Evolutionary conservation across 2,113 vertebrate genomes (phyloP).

Genomic region (Neodontobutis hainanensis): DNA sequence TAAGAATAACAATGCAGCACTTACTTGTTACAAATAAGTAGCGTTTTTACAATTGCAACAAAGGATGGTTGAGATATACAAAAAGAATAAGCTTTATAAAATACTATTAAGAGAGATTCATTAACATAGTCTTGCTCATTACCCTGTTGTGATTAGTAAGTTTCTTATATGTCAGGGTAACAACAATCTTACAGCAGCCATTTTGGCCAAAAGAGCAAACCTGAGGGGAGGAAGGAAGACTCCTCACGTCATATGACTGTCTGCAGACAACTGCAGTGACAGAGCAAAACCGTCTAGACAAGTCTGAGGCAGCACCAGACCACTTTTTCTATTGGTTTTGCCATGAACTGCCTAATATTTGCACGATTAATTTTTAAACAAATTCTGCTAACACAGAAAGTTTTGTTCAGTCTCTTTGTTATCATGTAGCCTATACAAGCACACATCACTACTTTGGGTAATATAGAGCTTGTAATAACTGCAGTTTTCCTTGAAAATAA

Average conservation of each 20-base stretch:
- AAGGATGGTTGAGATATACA: background rate
- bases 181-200: conserved; percentile 65
- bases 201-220: conserved; percentile 67
- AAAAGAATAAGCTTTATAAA: background rate
- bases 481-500: too few relatives aligned
- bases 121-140: background rate
- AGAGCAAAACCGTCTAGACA: conserved; percentile 65
- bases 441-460: too few relatives aligned
- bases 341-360: conserved; percentile 1
- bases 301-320: conserved; percentile 46
- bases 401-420: too few relatives aligned
- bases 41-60: background rate
- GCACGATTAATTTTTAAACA: background rate
- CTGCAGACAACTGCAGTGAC: conserved; percentile 68
- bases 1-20: background rate
- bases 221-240: conserved; percentile 51
- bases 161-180: conserved; percentile 42
- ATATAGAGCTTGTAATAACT: too few relatives aligned
- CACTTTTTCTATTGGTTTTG: conserved; percentile 1
- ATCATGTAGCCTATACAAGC: too few relatives aligned
- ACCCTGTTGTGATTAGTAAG: conserved; percentile 8
- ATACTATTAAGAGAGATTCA: too few relatives aligned
- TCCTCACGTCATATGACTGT: conserved; percentile 65
- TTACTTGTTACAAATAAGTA: background rate
- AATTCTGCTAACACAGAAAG: background rate